Conservation (phyloP, 2,888 invertebrate genomes). For the Andrena dorsata region DNA sequence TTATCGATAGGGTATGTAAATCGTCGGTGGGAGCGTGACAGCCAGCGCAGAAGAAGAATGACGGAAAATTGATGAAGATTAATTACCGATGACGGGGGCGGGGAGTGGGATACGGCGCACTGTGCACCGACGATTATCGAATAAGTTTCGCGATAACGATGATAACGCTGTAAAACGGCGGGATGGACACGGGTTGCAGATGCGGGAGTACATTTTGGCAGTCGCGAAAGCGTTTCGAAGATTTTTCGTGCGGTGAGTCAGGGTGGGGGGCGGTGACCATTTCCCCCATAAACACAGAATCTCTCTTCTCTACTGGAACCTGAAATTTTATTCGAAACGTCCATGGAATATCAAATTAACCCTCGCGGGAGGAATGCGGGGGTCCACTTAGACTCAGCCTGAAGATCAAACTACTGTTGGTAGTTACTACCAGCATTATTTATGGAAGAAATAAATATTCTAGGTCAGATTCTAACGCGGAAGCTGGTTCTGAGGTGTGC, state of each 20-base stretch:
- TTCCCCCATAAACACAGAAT: no score
- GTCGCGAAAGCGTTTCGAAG: not conserved
- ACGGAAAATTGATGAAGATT: constrained; percentile 65
- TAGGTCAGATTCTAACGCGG: no score
- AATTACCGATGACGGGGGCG: constrained; percentile 51
- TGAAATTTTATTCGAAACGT: no score
- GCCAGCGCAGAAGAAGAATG: constrained; percentile 54
- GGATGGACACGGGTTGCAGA: constrained; percentile 2
- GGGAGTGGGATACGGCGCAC: constrained; percentile 10
- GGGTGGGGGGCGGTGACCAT: not conserved
- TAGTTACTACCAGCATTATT: no score
- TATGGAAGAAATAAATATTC: no score
- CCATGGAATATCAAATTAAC: no score
- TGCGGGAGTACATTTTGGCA: not conserved
- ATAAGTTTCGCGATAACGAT: constrained; percentile 52
- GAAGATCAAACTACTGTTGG: no score
- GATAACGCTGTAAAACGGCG: constrained; percentile 12
- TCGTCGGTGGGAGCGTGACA: constrained; percentile 34
- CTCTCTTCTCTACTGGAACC: no score
- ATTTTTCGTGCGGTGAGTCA: not conserved
- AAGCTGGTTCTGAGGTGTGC: no score
- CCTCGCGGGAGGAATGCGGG: no score
- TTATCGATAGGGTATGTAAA: constrained; percentile 63
- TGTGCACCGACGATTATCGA: constrained; percentile 34
- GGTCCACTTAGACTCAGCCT: no score